These are phyloP conservation scores for Nephrocerus scutellatus DNA, from an alignment of 2,888 invertebrate genomes.

Conservation along the genomic window DNA sequence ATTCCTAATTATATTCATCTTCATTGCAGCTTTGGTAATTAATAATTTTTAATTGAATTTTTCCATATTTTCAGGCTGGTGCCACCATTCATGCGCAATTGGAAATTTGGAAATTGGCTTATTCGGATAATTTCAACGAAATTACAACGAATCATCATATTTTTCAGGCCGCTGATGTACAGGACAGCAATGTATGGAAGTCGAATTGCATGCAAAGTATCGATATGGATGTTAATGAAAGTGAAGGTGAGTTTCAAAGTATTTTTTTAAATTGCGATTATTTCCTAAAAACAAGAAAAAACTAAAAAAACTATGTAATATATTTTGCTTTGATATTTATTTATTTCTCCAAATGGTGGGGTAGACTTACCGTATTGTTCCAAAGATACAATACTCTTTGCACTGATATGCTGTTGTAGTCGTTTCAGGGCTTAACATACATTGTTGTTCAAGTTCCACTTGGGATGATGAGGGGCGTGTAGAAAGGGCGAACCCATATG, in stretches of 20 bases:
- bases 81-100: conserved; percentile 79
- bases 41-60: conserved; percentile 8
- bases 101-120: conserved; percentile 85
- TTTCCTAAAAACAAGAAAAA: conserved; percentile 8
- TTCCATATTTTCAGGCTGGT: conserved; percentile 59
- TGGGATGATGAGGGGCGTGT: no score
- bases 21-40: no score
- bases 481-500: no score
- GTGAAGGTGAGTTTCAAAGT: conserved; percentile 37
- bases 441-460: no score
- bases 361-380: background rate
- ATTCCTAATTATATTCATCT: no score
- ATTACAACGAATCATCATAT: background rate
- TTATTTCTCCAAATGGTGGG: background rate
- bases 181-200: conserved; percentile 25
- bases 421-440: no score
- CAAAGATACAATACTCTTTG: no score
- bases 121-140: conserved; percentile 51
- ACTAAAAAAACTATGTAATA: conserved; percentile 6
- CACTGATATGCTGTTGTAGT: no score
- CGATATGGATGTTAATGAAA: conserved; percentile 33
- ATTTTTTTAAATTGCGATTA: background rate
- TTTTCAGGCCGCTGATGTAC: no score
- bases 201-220: conserved; percentile 29
- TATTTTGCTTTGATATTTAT: no score